Percentiles rank a stretch among this genome's conserved stretches.
phyloP scores from a whole-genome alignment of 92 coral and sea anemone genomes.

The Plumapathes pennacea region DNA sequence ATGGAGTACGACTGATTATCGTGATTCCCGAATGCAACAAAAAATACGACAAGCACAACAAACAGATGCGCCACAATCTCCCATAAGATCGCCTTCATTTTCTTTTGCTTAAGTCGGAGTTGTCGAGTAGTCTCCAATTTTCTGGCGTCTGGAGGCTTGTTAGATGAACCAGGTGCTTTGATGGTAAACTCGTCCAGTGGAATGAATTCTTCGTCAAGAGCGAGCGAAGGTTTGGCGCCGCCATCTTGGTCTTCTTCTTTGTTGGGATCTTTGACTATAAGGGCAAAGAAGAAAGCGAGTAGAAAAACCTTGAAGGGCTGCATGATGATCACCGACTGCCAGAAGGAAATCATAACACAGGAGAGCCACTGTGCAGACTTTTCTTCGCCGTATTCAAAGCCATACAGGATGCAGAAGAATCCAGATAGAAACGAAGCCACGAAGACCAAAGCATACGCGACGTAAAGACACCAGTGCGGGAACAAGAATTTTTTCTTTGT shows the following conservation, averaged over 20 bases:
- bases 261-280: conserved; percentile 89
- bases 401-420: conserved; percentile 69
- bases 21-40: conserved; percentile 90
- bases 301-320: conserved; percentile 89
- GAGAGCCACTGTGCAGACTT: conserved; percentile 87
- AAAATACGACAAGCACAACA: conserved; percentile 67
- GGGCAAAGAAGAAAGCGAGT: conserved; percentile 87
- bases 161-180: conserved; percentile 22
- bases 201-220: conserved; percentile 30
- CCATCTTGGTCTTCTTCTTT: conserved; percentile 82
- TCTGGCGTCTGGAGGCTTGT: conserved; percentile 75
- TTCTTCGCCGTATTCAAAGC: conserved; percentile 72
- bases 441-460: conserved; percentile 68
- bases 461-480: conserved; percentile 87
- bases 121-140: conserved; percentile 70
- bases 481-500: conserved; percentile 61
- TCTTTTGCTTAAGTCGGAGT: conserved; percentile 71
- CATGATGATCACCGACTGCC: conserved; percentile 80
- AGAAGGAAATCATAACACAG: conserved; percentile 81
- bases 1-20: conserved; percentile 63
- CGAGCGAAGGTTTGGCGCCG: conserved; percentile 10
- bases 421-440: conserved; percentile 56
- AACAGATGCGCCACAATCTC: conserved; percentile 71
- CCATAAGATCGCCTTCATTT: conserved; percentile 78
- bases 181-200: conserved; percentile 17